Evolutionary conservation across 1,140 invertebrate species (phyloP), one percentile per base, ranked within the genome.

Genomic region (Penaeus chinensis): DNA sequence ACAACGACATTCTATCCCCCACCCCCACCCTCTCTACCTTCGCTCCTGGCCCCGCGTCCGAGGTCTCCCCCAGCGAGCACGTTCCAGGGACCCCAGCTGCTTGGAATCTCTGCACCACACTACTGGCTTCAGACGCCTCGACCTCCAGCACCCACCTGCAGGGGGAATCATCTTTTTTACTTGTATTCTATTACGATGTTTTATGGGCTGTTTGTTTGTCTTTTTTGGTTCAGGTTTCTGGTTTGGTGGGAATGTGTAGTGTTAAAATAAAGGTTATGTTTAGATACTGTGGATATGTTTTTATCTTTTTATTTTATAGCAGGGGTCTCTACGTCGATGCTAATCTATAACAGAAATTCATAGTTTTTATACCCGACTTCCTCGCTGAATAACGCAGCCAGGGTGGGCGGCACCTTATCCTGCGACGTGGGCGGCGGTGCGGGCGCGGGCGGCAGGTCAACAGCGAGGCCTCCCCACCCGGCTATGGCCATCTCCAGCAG

Each of bases 401-500:
- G 27, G 37, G 37, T 60, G 18, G 88, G 63, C 7, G 22, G 84
- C 63, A 89, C 89, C 18, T 82, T 20, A 78, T 93, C 94, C n/a
- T 95, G 93, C 3, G 91, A 91, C 32, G 96, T 91, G 89, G 71
- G 16, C n/a, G 79, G 81, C 4, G 79, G 79, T 7, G 88, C 80
- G 24, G 74, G 79, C n/a, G 88, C 27, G 32, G 90, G 83, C 10
- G 84, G 88, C 18, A 89, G 19, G 47, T 89, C 76, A 27, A 90
- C 90, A 18, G 95, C 91, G 1, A 98, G 91, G 10, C 97, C 97
- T 91, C 95, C 95, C 84, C 98, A 93, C 81, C 98, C 98, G 89
- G 95, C 98, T 92, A 99, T 98, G 60, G 96, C 95, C 98, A 99
- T 99, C 93, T 99, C 98, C 62, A 99, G 91, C 0, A 98, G 91